Evolutionary conservation across 2,888 invertebrate genomes (phyloP), one percentile per base, ranked within the genome.

Genomic region (Crematogaster levior): DNA sequence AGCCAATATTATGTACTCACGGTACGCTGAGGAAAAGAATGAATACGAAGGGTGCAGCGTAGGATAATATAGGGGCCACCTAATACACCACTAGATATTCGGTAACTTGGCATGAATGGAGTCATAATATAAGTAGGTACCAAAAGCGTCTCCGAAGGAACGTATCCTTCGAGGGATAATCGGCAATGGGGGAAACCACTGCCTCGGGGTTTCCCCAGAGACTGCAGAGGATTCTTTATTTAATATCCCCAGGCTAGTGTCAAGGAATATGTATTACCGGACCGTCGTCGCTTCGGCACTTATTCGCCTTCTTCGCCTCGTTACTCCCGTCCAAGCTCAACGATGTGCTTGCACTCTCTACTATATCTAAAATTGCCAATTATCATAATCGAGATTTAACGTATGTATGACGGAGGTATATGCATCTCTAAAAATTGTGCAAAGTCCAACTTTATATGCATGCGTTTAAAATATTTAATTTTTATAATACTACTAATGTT

Each of bases 241-340:
- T 93, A 93, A 93, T 93, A 93, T 91, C 93, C 93, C 85, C 90
- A 83, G 93, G 93, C 93, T 92, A 89, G 92, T 91, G 93, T 93
- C 92, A 90, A 93, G 92, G 89, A 91, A 89, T 90, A 90, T 90
- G 90, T 88, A 90, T 86, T 87, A 83, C 82, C 83, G 37, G 61
- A 86, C 80, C 82, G 79, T 82, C 82, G 79, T 81, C 82, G 83
- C 83, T 79, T 58, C 65, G 43, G 46, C 79, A 83, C 81, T 89
- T 88, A 88, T 84, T 83, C 89, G 84, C 81, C 63, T 88, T 87
- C 79, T 66, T 34, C 48, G 75, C 68, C 74, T 74, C 68, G 73
- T 56, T 65, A 84, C 82, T 86, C 60, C 77, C 48, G 43, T 6
- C 53, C 80, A 77, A 82, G 74, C 82, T 86, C 75, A 56, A 40